These are phyloP conservation scores for Phortica variegata DNA, from an alignment of 1,140 invertebrate species.

Conservation along the genomic window DNA sequence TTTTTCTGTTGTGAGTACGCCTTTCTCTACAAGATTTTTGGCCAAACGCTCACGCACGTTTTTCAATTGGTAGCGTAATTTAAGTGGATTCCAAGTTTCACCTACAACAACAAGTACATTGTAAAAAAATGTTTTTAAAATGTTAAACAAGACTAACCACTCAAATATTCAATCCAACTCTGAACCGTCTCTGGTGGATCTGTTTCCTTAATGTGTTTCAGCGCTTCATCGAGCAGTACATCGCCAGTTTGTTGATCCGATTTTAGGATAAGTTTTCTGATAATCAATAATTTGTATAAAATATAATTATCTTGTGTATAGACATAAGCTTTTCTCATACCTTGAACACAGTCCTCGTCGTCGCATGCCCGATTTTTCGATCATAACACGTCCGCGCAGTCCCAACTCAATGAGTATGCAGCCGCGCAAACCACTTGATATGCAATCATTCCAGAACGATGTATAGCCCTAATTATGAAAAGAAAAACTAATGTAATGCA, in stretches of 20 bases:
- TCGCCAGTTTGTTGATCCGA: conserved; percentile 93
- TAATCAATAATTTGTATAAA: background rate
- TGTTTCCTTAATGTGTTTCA: conserved; percentile 98
- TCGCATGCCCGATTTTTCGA: conserved; percentile 96
- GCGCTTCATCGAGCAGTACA: conserved; percentile 95
- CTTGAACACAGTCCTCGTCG: conserved; percentile 84
- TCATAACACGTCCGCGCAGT: conserved; percentile 88
- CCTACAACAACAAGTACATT: conserved; percentile 64
- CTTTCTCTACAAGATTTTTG: conserved; percentile 99
- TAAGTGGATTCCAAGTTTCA: conserved; percentile 99
- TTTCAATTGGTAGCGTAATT: conserved; percentile 96
- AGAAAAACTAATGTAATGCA: background rate
- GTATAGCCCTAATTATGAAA: conserved; percentile 94
- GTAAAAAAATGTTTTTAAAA: conserved; percentile 14
- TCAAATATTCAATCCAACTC: conserved; percentile 99
- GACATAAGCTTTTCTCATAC: conserved; percentile 61
- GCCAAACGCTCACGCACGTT: conserved; percentile 98
- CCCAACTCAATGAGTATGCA: conserved; percentile 98
- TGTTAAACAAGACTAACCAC: conserved; percentile 68
- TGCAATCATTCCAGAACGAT: conserved; percentile 99
- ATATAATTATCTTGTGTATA: background rate
- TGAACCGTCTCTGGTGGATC: conserved; percentile 96
- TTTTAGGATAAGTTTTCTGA: conserved; percentile 64
- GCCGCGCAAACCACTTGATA: conserved; percentile 96
- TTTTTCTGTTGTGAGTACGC: conserved; percentile 99